Evolutionary conservation across 2,888 invertebrate species (phyloP), one percentile per base, ranked within the genome.

Genomic region (Acrocyrtus sp.): DNA sequence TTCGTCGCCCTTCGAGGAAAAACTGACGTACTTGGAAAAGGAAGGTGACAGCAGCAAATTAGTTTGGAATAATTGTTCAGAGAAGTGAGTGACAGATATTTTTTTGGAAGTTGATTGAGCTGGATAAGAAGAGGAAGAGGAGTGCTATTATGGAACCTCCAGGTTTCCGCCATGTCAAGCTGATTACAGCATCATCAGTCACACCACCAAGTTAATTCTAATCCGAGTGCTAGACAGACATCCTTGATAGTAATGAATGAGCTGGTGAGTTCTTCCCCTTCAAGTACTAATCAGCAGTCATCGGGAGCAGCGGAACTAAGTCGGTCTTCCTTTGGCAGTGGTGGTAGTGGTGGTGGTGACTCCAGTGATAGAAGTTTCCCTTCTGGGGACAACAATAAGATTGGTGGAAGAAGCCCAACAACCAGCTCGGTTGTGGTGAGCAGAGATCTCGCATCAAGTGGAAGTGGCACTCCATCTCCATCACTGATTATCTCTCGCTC

Each of bases 141-240:
- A n/a, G n/a, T n/a, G n/a, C n/a, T n/a, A n/a, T n/a, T 27, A 72
- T 72, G 72, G 72, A 72, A 65, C 72, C 51, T 45, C 62, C 57
- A 19, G 63, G 65, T 53, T 72, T 72, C 58, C 72, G 72, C 43
- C 72, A 72, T 58, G 58, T 72, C 63, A 72, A 72, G 27, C 53
- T 72, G 34, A 57, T 47, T 63, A n/a, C 63, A 56, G 29, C 56
- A 62, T 70, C 43, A 43, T 43, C 60, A 47, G 29, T 29, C 29
- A 12, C 60, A 43, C 3, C 43, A 6, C 12, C 34, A 34, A 34
- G 34, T 41, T 22, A 15, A 15, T 26, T 21, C 53, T n/a, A 24
- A 45, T 12, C 53, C 53, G 6, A 45, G 51, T 24, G n/a, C 24
- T 22, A 29, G 50, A 39, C 50, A 61, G 39, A 24, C 51, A 5